Conservation (phyloP, 2,888 invertebrate genomes). For the Aphodius granarius region DNA sequence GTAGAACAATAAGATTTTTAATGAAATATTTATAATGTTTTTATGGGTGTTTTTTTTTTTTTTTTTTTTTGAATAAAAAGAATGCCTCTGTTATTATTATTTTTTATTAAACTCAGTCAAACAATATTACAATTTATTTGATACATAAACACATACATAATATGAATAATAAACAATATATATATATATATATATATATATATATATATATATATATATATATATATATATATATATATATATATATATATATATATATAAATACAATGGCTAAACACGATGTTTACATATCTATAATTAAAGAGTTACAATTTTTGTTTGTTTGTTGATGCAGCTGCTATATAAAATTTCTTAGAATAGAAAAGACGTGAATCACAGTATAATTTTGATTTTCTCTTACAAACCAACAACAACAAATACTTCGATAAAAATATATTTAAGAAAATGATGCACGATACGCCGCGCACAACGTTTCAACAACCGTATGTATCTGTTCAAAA, state of each 20-base stretch:
- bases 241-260: background rate
- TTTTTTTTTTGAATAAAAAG: background rate
- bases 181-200: background rate
- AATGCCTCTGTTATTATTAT: background rate
- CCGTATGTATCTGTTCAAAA: conserved; percentile 84
- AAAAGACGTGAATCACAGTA: conserved; percentile 5
- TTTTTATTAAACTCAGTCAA: conserved; percentile 15
- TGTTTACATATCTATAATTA: background rate
- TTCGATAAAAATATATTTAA: conserved; percentile 13
- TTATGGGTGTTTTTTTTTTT: no score
- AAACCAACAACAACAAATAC: background rate
- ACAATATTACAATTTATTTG: conserved; percentile 3
- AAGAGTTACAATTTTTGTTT: background rate
- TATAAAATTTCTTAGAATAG: background rate
- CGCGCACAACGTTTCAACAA: conserved; percentile 65
- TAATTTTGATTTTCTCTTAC: background rate
- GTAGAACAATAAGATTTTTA: conserved; percentile 56
- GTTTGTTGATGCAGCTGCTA: background rate
- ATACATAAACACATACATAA: no score
- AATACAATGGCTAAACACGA: background rate
- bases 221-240: background rate
- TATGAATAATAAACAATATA: background rate
- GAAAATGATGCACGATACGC: conserved; percentile 49
- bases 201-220: background rate
- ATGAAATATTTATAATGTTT: conserved; percentile 10